Conservation (phyloP, 2,888 invertebrate genomes). For the Aromia moschata region DNA sequence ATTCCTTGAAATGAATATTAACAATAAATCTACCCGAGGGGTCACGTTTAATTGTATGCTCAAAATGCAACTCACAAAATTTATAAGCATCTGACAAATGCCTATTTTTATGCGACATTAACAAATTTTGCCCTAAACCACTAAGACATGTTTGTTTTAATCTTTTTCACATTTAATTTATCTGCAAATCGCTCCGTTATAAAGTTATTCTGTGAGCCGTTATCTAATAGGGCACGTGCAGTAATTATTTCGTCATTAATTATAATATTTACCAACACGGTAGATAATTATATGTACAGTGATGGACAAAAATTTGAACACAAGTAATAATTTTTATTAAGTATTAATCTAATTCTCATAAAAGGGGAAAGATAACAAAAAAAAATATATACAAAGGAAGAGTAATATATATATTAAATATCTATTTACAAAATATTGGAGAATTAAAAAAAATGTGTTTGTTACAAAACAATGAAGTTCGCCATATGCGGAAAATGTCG, state of each 20-base stretch:
- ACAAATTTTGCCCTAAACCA: background rate
- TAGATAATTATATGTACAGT: conserved; percentile 10
- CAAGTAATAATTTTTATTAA: too few species aligned
- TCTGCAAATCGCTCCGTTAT: conserved; percentile 3
- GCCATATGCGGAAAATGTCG: too few species aligned
- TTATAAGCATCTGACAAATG: conserved; percentile 2
- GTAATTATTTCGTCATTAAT: background rate
- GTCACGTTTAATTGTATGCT: conserved; percentile 1
- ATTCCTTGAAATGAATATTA: conserved; percentile 7
- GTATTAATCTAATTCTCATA: too few species aligned
- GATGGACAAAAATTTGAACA: too few species aligned
- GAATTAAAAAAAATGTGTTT: too few species aligned
- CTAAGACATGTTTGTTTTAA: conserved; percentile 6
- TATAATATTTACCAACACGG: conserved; percentile 10
- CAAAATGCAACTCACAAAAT: background rate
- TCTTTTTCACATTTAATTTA: too few species aligned
- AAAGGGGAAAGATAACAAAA: too few species aligned
- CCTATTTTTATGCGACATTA: background rate
- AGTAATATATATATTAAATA: too few species aligned
- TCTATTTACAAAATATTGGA: too few species aligned
- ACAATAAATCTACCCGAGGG: background rate
- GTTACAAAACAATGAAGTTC: too few species aligned
- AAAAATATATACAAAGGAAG: too few species aligned
- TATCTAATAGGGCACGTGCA: conserved; percentile 16
- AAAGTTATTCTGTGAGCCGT: conserved; percentile 22